These are phyloP conservation scores for Acanthis flammea DNA, from an alignment of 2,797 vertebrate species.

Conservation along the genomic window DNA sequence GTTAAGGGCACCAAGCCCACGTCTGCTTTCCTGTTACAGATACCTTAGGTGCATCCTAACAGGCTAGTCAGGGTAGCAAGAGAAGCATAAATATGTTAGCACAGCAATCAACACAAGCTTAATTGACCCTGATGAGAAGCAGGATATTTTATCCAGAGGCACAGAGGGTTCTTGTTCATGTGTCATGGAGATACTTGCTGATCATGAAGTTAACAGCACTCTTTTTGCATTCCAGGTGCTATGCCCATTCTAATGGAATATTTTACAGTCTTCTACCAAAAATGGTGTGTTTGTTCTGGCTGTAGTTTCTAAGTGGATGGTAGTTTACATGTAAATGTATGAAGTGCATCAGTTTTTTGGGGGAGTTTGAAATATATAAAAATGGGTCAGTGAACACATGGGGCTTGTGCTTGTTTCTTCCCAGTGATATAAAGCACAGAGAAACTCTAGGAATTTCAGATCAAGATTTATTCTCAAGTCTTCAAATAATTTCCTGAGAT, in stretches of 20 bases:
- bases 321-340: neutral
- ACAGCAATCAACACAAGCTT: neutral
- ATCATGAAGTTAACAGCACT: neutral
- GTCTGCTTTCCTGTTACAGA: neutral
- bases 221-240: neutral
- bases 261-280: neutral
- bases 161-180: neutral
- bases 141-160: neutral
- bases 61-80: neutral
- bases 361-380: neutral
- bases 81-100: neutral
- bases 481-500: neutral
- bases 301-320: neutral
- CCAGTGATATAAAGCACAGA: neutral
- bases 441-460: neutral
- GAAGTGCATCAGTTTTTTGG: neutral
- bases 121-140: neutral
- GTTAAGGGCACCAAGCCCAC: neutral
- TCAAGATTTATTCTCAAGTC: neutral
- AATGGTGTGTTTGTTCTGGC: accelerated
- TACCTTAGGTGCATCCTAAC: neutral
- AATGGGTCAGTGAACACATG: neutral
- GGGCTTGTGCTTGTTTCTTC: neutral
- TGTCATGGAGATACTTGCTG: neutral
- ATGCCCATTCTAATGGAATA: neutral